Evolutionary conservation across 2,113 vertebrate species (phyloP).

Genomic region (Argyrosomus japonicus): DNA sequence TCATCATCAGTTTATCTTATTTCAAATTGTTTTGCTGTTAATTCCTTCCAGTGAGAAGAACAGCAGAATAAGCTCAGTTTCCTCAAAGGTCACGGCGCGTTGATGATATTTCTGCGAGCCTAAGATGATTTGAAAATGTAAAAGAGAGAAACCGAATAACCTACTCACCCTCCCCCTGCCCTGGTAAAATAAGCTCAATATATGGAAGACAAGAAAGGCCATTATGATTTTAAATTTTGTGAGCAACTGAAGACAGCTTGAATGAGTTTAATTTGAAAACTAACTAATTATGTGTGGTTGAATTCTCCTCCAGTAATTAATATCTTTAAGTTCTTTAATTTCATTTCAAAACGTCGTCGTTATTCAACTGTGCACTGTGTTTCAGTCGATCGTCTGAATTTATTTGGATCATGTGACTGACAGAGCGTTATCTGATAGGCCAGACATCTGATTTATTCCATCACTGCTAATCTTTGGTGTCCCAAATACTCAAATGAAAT

Average conservation of each 20-base stretch:
- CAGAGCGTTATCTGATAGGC: background rate
- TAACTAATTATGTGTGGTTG: background rate
- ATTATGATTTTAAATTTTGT: background rate
- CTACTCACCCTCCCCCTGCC: background rate
- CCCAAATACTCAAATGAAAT: background rate
- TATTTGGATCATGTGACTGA: background rate
- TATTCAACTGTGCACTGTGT: background rate
- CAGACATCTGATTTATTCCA: background rate
- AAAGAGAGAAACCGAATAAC: background rate
- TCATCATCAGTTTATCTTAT: constrained; percentile 35
- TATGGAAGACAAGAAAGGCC: constrained; percentile 44
- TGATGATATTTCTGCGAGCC: constrained; percentile 12
- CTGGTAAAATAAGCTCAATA: constrained; percentile 31
- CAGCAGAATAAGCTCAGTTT: constrained; percentile 47
- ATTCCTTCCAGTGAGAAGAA: constrained; percentile 30
- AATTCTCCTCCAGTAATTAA: background rate
- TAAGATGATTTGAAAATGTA: constrained; percentile 14
- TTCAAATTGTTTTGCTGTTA: constrained; percentile 13
- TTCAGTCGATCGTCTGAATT: background rate
- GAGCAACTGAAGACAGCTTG: background rate
- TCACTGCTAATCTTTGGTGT: too few relatives aligned
- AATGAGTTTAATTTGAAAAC: background rate
- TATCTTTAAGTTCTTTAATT: background rate
- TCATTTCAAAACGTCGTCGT: background rate
- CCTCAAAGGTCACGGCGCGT: background rate